Evolutionary conservation across 2,113 vertebrate genomes (phyloP).

Genomic region (Grus americana): DNA sequence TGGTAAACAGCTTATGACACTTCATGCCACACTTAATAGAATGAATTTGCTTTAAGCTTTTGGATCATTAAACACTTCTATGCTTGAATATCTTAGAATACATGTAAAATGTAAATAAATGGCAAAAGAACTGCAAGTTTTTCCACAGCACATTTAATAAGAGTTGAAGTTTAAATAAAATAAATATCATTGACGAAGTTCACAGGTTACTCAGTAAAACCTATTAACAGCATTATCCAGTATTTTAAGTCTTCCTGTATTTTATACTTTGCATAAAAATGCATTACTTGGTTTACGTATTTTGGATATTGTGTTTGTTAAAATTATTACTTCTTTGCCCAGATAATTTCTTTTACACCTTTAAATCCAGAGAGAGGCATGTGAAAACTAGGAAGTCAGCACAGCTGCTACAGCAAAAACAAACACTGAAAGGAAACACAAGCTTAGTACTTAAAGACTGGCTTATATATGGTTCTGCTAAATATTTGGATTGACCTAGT

Average conservation of each 20-base stretch:
- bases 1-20: not conserved
- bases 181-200: not conserved
- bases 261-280: not conserved
- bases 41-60: not conserved
- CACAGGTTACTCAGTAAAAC: not conserved
- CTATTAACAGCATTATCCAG: not conserved
- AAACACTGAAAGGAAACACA: not conserved
- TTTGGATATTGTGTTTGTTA: not conserved
- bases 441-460: not conserved
- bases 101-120: not conserved
- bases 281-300: not conserved
- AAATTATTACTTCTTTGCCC: not conserved
- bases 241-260: not conserved
- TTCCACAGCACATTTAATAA: not conserved
- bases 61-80: not conserved
- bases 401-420: not conserved
- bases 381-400: not conserved
- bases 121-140: not conserved
- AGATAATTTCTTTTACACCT: not conserved
- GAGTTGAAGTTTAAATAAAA: not conserved
- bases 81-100: not conserved
- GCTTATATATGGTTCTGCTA: not conserved
- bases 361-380: not conserved
- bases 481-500: not conserved
- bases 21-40: not conserved